A percentile compares a stretch with the other conserved stretches of the same genome.
These are phyloP conservation scores for Podarcis cretensis DNA, from an alignment of 2,113 vertebrate species.

Conservation along the genomic window DNA sequence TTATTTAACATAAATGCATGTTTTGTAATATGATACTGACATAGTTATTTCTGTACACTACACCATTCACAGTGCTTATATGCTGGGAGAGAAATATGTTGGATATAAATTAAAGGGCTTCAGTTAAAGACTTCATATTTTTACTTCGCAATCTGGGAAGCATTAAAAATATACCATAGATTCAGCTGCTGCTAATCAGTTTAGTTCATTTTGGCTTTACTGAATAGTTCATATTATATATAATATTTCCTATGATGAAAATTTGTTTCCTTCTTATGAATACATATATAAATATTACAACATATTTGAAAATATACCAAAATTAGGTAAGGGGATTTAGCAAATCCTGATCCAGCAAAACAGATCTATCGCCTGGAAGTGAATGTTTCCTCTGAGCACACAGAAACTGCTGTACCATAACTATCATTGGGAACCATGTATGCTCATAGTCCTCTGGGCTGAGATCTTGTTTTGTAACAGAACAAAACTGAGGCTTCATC, in stretches of 20 bases:
- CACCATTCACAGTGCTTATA: background rate
- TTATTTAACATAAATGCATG: background rate
- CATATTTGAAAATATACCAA: too few relatives aligned
- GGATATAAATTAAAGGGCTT: background rate
- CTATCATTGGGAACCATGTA: background rate
- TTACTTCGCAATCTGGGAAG: background rate
- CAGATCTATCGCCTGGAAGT: background rate
- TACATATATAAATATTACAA: background rate
- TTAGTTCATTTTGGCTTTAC: background rate
- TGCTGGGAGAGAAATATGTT: background rate
- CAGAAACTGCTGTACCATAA: background rate
- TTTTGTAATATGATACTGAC: background rate
- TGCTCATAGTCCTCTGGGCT: background rate
- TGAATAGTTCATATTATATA: background rate
- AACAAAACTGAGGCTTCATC: background rate
- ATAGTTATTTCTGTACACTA: background rate
- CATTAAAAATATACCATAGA: background rate
- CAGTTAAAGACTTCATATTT: background rate
- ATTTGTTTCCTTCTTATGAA: background rate
- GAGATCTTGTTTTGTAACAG: background rate
- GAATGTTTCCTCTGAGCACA: background rate
- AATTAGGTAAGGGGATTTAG: background rate
- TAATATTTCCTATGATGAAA: background rate
- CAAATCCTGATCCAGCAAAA: background rate
- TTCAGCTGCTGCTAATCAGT: background rate